A percentile compares a stretch with the other conserved stretches of the same genome.
Evolutionary conservation across 2,797 vertebrate genomes (phyloP).

Genomic region (Coracias cyanogaster): DNA sequence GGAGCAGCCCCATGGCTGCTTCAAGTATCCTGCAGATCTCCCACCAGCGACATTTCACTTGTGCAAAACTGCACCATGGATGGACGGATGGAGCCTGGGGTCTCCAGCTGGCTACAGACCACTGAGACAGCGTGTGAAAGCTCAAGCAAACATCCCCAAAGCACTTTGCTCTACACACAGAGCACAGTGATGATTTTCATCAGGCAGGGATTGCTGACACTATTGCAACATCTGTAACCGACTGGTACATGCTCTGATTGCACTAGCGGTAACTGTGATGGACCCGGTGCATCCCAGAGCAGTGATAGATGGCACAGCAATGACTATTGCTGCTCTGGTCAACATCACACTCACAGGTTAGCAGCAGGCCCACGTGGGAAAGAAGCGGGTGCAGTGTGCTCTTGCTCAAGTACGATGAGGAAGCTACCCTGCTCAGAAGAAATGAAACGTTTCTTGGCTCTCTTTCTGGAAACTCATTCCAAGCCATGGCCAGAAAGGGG

Average conservation of each 20-base stretch:
- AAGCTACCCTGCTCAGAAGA: neutral
- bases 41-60: neutral
- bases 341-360: rapidly evolving
- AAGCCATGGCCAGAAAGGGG: neutral
- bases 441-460: neutral
- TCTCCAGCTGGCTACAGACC: neutral
- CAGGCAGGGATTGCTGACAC: neutral
- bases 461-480: neutral
- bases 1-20: neutral
- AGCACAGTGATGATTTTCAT: neutral
- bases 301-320: neutral
- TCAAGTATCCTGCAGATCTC: neutral
- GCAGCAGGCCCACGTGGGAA: rapidly evolving
- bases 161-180: neutral
- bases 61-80: neutral
- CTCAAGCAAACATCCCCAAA: neutral
- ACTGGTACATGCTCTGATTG: neutral
- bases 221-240: neutral
- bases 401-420: neutral
- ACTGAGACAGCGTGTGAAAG: neutral
- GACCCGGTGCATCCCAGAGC: neutral
- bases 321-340: neutral
- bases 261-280: neutral
- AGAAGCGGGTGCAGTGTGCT: neutral
- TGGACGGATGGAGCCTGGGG: neutral